Evolutionary conservation across 2,113 vertebrate genomes (phyloP), one percentile per base, ranked within the genome.

Genomic region (Sigmodon hispidus): DNA sequence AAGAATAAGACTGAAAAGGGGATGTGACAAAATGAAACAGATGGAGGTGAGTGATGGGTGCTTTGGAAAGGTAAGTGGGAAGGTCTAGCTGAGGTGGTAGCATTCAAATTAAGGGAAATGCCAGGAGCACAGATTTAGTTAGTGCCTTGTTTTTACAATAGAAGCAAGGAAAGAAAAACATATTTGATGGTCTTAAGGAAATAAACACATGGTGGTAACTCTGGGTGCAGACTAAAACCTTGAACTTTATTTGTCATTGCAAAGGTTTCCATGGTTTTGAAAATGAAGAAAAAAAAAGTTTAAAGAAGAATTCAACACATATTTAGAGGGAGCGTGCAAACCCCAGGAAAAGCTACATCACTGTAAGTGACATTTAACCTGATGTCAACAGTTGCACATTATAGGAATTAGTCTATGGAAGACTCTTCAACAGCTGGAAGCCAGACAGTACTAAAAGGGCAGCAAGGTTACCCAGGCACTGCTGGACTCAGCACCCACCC

Each of bases 211-310:
- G 83, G 13, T 87, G 17, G 7, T 77, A 91, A 55, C 19, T 91
- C 5, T 91, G 61, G 21, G 52, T 52, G 0, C 52, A 76, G n/a
- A 81, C 59, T 84, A 89, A 55, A 93, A 61, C 48, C 34, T 96
- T 34, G 40, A 36, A 88, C 65, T 40, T 50, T 36, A 96, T 76
- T 92, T 91, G 26, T 0, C 26, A 61, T 11, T 87, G 22, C 9
- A 34, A 24, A 86, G 34, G 79, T 89, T 76, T 89, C 72, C 11
- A 29, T 52, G 79, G 81, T 93, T 89, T 94, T 85, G 89, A 84
- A 79, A 75, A 88, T 61, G 43, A 91, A 29, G n/a, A n/a, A 81
- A 81, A 79, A 80, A 85, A 48, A 17, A 6, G 15, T n/a, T 67
- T 77, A 11, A 94, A 96, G 36, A 80, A 85, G 40, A 92, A 65